These are phyloP conservation scores for Blomia tropicalis DNA, from an alignment of 2,888 invertebrate genomes.

Conservation along the genomic window DNA sequence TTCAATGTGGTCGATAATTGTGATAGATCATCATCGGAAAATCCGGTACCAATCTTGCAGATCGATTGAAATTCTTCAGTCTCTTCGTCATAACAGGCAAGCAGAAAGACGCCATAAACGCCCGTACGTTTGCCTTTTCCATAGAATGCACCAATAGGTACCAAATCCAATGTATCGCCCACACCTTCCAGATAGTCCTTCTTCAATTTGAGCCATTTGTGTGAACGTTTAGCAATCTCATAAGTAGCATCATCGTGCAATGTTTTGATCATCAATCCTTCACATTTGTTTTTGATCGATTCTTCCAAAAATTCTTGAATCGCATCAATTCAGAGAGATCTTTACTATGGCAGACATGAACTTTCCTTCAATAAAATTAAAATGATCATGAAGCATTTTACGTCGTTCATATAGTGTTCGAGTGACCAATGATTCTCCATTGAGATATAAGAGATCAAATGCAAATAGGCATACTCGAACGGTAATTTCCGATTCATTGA, in stretches of 20 bases:
- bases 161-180: conserved; percentile 87
- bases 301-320: conserved; percentile 85
- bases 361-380: conserved; percentile 51
- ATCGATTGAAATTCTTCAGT: conserved; percentile 81
- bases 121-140: conserved; percentile 88
- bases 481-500: conserved; percentile 54
- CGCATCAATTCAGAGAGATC: conserved; percentile 75
- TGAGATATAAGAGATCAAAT: conserved; percentile 84
- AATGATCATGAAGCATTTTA: conserved; percentile 51
- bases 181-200: conserved; percentile 93
- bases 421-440: conserved; percentile 65
- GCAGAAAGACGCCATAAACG: conserved; percentile 78
- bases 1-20: conserved; percentile 58
- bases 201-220: conserved; percentile 88
- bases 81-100: conserved; percentile 77
- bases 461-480: conserved; percentile 87
- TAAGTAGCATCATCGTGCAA: conserved; percentile 73
- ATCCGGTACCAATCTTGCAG: conserved; percentile 86
- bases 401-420: conserved; percentile 58
- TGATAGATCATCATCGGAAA: conserved; percentile 72
- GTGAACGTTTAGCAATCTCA: conserved; percentile 86
- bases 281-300: conserved; percentile 85
- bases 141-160: conserved; percentile 81
- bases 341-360: conserved; percentile 71
- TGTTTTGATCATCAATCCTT: conserved; percentile 97